Evolutionary conservation across 2,113 vertebrate species (phyloP).

Genomic region (Sinocyclocheilus grahami): DNA sequence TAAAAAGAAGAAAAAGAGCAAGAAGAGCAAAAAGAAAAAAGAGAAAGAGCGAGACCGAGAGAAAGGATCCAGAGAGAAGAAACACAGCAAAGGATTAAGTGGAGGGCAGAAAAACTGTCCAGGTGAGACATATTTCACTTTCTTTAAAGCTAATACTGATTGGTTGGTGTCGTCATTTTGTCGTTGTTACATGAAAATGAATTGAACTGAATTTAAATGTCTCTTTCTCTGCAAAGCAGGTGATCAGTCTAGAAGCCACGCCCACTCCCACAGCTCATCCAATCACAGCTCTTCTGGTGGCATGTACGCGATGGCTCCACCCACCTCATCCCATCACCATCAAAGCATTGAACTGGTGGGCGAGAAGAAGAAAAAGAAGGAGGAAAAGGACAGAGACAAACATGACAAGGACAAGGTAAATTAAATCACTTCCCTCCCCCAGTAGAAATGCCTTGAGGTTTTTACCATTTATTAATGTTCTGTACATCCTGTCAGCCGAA

Average conservation of each 20-base stretch:
- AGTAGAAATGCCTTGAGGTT: not conserved
- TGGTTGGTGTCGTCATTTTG: not conserved
- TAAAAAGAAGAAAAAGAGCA: constrained; percentile 98
- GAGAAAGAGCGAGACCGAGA: constrained; percentile 85
- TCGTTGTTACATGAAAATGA: not conserved
- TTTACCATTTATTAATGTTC: not conserved
- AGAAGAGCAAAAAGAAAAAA: constrained; percentile 98
- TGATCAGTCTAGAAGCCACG: constrained; percentile 71
- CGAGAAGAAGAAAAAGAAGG: constrained; percentile 92
- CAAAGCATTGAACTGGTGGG: constrained; percentile 73
- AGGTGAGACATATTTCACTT: constrained; percentile 52
- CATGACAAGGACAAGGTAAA: constrained; percentile 81
- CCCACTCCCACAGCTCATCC: constrained; percentile 74
- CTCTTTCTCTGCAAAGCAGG: constrained; percentile 45
- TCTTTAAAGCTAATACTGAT: not conserved
- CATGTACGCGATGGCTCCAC: constrained; percentile 68
- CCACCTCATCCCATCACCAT: constrained; percentile 64
- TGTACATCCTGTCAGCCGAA: constrained; percentile 80
- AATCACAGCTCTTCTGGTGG: constrained; percentile 72
- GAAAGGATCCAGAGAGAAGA: constrained; percentile 77
- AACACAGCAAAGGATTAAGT: constrained; percentile 80
- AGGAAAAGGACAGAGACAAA: constrained; percentile 90
- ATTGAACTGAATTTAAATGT: not conserved
- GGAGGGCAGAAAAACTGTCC: constrained; percentile 50
- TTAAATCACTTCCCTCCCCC: not conserved